phyloP scores from a whole-genome alignment of 1,140 invertebrate species.

The Delia radicum region DNA sequence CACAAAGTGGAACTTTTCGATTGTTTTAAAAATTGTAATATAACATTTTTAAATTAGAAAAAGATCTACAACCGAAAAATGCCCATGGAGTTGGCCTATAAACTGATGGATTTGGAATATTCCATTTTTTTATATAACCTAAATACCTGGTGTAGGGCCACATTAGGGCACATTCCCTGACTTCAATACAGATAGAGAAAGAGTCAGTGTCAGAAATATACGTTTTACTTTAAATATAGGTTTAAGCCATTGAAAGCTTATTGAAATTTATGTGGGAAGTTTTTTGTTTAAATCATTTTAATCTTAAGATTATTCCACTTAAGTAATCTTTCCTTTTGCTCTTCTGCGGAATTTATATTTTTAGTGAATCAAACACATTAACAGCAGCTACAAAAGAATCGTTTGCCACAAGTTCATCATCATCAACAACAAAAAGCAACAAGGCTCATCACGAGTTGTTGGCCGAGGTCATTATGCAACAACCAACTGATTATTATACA shows the following conservation, averaged over 20 bases:
- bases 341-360: neutral
- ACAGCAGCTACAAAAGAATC: neutral
- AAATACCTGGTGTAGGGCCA: too few species aligned
- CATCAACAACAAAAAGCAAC: neutral
- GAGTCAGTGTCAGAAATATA: neutral
- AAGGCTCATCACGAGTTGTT: constrained; percentile 32
- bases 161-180: neutral
- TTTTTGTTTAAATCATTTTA: constrained; percentile 16
- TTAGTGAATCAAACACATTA: constrained; percentile 17
- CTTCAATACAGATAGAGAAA: too few species aligned
- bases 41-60: too few species aligned
- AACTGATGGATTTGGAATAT: too few species aligned
- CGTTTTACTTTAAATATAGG: constrained; percentile 6
- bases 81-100: too few species aligned
- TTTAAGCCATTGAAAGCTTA: neutral
- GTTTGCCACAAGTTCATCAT: neutral
- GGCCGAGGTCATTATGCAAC: constrained; percentile 42
- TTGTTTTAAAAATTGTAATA: too few species aligned
- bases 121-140: too few species aligned
- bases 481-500: constrained; percentile 52
- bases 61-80: too few species aligned
- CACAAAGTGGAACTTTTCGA: too few species aligned
- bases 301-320: neutral
- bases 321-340: neutral
- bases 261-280: constrained; percentile 22